Percentiles rank a stretch among this genome's conserved stretches.
Evolutionary conservation across 2,888 invertebrate species (phyloP).

Genomic region (Eremobia ochroleuca): DNA sequence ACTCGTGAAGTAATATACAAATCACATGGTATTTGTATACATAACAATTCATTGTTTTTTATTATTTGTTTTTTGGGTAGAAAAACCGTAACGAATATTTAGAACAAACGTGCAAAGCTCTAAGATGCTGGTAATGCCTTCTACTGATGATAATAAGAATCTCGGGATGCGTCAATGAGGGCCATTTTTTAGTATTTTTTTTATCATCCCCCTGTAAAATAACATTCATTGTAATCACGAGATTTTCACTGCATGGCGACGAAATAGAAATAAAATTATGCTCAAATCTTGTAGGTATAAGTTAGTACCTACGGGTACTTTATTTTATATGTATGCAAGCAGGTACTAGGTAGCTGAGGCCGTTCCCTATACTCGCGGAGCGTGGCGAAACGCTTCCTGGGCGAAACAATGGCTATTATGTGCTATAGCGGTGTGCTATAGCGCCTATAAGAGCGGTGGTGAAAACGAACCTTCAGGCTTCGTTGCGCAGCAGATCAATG

Average conservation of each 20-base stretch:
- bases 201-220: neutral
- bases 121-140: neutral
- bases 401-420: constrained; percentile 87
- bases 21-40: neutral
- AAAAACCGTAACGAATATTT: neutral
- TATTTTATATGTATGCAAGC: constrained; percentile 64
- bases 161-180: neutral
- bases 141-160: neutral
- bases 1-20: neutral
- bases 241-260: neutral
- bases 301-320: constrained; percentile 16
- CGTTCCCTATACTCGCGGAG: constrained; percentile 77
- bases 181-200: neutral
- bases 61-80: too few species aligned
- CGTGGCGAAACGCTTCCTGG: constrained; percentile 89
- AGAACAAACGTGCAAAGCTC: neutral
- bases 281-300: constrained; percentile 10
- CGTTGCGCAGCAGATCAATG: constrained; percentile 85
- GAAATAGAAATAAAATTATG: constrained; percentile 1
- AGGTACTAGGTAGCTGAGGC: constrained; percentile 75
- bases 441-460: constrained; percentile 75
- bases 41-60: neutral
- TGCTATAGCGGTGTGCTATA: constrained; percentile 67
- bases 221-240: neutral
- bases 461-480: constrained; percentile 89